A percentile compares a stretch with the other conserved stretches of the same genome.
phyloP scores from a whole-genome alignment of 2,113 vertebrate species.

The Cyanoderma ruficeps region DNA sequence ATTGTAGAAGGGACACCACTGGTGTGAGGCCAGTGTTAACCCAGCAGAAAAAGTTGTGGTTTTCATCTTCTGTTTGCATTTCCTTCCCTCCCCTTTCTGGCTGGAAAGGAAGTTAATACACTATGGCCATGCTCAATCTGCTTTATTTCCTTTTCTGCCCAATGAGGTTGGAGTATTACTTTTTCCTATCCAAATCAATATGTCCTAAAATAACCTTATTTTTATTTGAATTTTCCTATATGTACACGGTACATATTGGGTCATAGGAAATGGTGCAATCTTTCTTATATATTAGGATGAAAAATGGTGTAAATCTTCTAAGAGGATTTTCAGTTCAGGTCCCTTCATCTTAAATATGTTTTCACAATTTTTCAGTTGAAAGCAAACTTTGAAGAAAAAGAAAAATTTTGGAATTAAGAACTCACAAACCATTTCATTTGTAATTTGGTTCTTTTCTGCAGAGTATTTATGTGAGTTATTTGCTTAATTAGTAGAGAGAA shows the following conservation, averaged over 20 bases:
- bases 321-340: background rate
- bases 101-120: background rate
- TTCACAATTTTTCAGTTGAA: background rate
- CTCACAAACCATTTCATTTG: background rate
- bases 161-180: background rate
- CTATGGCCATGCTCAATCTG: background rate
- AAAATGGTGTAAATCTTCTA: background rate
- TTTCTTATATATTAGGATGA: background rate
- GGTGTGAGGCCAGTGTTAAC: background rate
- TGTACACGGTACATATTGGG: rapidly evolving
- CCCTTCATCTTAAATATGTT: background rate
- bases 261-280: background rate
- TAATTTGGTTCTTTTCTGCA: background rate
- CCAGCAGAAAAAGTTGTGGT: background rate
- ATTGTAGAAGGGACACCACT: background rate
- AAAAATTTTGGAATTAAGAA: background rate
- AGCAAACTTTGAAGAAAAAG: background rate
- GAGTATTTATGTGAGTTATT: background rate
- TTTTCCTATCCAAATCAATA: background rate
- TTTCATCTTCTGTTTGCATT: conserved; percentile 24
- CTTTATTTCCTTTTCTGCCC: background rate
- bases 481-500: background rate
- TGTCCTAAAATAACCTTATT: background rate
- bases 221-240: background rate
- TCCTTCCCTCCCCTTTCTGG: background rate